Conservation (phyloP, 2,888 invertebrate species). For the Oscheius sp. region DNA sequence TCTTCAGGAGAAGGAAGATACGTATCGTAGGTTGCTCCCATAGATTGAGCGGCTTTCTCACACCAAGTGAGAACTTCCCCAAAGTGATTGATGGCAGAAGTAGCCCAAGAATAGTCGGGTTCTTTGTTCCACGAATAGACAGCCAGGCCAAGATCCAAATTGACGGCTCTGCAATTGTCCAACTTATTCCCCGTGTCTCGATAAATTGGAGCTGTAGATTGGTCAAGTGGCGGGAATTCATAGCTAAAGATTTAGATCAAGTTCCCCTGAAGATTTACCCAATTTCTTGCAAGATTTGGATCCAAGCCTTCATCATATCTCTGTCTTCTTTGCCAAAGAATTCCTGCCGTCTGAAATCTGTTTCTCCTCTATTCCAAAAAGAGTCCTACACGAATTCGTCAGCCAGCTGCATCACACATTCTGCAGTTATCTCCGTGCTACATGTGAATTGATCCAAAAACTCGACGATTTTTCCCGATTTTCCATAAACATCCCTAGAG, state of each 20-base stretch:
- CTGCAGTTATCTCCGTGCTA: not conserved
- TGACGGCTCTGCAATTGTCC: not conserved
- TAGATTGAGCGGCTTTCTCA: not conserved
- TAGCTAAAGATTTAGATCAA: not conserved
- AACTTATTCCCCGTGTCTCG: not conserved
- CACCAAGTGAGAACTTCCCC: not conserved
- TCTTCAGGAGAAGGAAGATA: not conserved
- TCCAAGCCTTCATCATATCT: not conserved
- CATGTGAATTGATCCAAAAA: slow-evolving; percentile 41
- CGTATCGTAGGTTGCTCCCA: not conserved
- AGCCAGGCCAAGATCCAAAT: not conserved
- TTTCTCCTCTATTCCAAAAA: not conserved
- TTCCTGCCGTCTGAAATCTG: not conserved
- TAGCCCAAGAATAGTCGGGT: not conserved
- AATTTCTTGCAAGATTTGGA: slow-evolving; percentile 20
- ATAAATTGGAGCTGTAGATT: not conserved
- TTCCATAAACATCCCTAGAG: slow-evolving; percentile 39
- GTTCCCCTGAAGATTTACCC: not conserved
- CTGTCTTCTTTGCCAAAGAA: not conserved
- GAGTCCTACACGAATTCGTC: not conserved
- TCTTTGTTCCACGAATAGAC: not conserved
- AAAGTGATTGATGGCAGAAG: not conserved
- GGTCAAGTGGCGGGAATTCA: not conserved
- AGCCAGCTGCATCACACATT: slow-evolving; percentile 35
- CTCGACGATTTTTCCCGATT: slow-evolving; percentile 40